A percentile compares a stretch with the other conserved stretches of the same genome.
Conservation (phyloP, 1,140 invertebrate species). For the Pogonognathellus flavescens region DNA sequence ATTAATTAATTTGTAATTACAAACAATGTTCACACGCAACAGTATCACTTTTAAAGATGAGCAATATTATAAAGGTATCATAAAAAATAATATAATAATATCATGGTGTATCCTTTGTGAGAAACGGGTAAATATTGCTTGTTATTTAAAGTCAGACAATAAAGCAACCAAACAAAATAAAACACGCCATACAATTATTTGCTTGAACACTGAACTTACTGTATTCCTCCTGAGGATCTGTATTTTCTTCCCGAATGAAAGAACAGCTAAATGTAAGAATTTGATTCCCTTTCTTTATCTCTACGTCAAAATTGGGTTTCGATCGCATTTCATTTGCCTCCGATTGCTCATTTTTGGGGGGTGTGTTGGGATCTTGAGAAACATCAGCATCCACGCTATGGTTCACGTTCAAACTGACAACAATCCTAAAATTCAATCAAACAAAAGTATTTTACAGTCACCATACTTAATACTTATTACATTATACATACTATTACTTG, state of each 20-base stretch:
- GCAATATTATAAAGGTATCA: neutral
- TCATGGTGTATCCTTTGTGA: neutral
- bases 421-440: constrained; percentile 74
- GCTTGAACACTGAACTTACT: constrained; percentile 72
- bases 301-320: constrained; percentile 88
- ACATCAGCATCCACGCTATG: constrained; percentile 88
- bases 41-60: neutral
- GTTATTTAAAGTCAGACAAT: no score
- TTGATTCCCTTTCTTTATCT: constrained; percentile 80
- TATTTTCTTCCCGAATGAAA: constrained; percentile 77
- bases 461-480: no score
- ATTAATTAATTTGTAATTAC: neutral
- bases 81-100: neutral
- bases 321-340: constrained; percentile 82
- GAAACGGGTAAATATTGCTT: no score
- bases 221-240: constrained; percentile 78
- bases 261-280: constrained; percentile 87
- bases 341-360: constrained; percentile 68
- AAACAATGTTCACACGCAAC: no score
- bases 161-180: no score
- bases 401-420: constrained; percentile 87
- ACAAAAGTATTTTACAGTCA: no score
- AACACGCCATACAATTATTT: no score
- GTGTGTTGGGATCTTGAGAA: constrained; percentile 71
- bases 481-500: constrained; percentile 6